Evolutionary conservation across 2,113 vertebrate genomes (phyloP), one percentile per base, ranked within the genome.

Genomic region (Mungos mungo): DNA sequence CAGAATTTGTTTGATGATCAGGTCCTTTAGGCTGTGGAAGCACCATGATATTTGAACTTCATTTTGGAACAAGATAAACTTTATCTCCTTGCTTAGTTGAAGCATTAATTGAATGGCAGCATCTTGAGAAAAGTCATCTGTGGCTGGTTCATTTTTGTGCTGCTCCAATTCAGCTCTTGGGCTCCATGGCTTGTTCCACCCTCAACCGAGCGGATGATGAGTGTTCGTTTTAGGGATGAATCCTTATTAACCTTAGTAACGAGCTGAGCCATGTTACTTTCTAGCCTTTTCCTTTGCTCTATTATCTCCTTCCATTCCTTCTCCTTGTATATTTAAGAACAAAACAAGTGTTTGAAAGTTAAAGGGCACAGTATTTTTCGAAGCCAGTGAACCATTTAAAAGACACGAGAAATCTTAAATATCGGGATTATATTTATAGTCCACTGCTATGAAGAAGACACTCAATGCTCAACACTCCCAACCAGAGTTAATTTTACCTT

Each of bases 1-100:
- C 25, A 85, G 81, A 97, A 95, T 93, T 97, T 88, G 87, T 93
- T 96, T 88, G 21, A 86, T 45, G 4, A 81, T 88, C 97, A 90
- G n/a, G 89, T 74, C 41, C 29, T 96, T 74, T 9, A 41, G 54
- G 21, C 31, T 71, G 5, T 12, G 82, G 74, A 94, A 84, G 63
- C 7, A 79, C 57, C 18, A 1, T 52, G n/a, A 85, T 76, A 57
- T 12, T 21, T 15, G 41, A 68, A 21, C 3, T 45, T 72, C 54
- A 41, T 80, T 96, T 31, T 25, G 82, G 38, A 89, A 52, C 93
- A 94, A 83, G 76, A 93, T 88, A 13, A 88, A 85, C 79, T 92
- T 89, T 47, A 5, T 72, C 95, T 96, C 5, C 0, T 38, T 82
- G 41, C 10, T 84, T 95, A 50, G 80, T 88, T 47, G 81, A 90